These are phyloP conservation scores for Probosciger aterrimus DNA, from an alignment of 2,113 vertebrate species.

Conservation along the genomic window DNA sequence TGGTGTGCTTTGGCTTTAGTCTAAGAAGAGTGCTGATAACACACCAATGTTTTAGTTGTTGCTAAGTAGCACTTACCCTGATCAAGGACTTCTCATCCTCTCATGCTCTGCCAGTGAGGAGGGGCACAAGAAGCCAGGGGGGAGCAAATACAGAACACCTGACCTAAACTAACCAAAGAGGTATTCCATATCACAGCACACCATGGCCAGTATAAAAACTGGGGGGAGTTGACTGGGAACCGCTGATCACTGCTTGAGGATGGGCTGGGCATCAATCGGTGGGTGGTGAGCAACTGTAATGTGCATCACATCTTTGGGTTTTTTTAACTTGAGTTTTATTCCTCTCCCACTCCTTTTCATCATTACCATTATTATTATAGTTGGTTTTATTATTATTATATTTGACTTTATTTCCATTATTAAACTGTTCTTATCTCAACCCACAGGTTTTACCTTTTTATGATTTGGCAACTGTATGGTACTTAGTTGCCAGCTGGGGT, in stretches of 20 bases:
- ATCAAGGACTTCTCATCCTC: background rate
- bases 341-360: background rate
- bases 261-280: background rate
- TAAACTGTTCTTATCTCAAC: background rate
- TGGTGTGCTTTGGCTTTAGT: background rate
- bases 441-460: background rate
- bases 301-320: background rate
- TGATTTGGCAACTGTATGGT: rapidly evolving
- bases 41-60: background rate
- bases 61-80: background rate
- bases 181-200: background rate
- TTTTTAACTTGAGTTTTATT: background rate
- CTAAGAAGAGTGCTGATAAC: background rate
- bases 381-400: background rate
- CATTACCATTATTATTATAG: background rate
- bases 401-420: background rate
- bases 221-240: background rate
- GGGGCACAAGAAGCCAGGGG: background rate
- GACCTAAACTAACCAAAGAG: background rate
- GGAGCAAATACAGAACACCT: background rate
- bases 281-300: background rate
- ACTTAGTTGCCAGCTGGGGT: background rate
- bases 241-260: background rate
- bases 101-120: background rate
- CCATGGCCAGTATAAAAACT: background rate